Conservation (phyloP, 2,797 vertebrate species). For the Chromis chromis region DNA sequence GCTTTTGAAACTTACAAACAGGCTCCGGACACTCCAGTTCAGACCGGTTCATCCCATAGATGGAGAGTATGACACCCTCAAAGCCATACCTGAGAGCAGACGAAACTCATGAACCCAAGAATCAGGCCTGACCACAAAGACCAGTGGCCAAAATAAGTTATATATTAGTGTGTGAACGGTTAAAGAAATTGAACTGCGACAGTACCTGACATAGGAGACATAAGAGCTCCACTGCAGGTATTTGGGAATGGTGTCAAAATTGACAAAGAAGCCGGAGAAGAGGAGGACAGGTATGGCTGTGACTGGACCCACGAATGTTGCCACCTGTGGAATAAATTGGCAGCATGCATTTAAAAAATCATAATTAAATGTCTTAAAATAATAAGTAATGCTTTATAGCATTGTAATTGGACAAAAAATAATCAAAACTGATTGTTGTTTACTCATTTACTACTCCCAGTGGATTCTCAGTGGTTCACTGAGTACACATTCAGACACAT, state of each 20-base stretch:
- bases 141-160: neutral
- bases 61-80: constrained; percentile 95
- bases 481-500: neutral
- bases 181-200: neutral
- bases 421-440: neutral
- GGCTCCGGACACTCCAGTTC: constrained; percentile 90
- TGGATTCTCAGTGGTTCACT: neutral
- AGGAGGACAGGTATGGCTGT: constrained; percentile 96
- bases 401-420: neutral
- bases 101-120: constrained; percentile 5
- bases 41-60: constrained; percentile 96
- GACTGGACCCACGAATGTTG: constrained; percentile 96
- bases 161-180: neutral
- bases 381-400: too few relatives aligned
- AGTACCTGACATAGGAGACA: constrained; percentile 96
- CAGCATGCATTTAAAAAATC: neutral
- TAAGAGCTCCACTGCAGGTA: constrained; percentile 99
- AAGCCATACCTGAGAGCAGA: constrained; percentile 92
- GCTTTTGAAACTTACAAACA: constrained; percentile 93
- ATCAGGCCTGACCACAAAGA: neutral
- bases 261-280: constrained; percentile 99
- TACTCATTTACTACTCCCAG: neutral
- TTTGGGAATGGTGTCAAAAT: constrained; percentile 98
- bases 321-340: constrained; percentile 86
- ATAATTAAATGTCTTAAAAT: neutral